Evolutionary conservation across 2,888 invertebrate species (phyloP).

Genomic region (Coenonympha arcania): DNA sequence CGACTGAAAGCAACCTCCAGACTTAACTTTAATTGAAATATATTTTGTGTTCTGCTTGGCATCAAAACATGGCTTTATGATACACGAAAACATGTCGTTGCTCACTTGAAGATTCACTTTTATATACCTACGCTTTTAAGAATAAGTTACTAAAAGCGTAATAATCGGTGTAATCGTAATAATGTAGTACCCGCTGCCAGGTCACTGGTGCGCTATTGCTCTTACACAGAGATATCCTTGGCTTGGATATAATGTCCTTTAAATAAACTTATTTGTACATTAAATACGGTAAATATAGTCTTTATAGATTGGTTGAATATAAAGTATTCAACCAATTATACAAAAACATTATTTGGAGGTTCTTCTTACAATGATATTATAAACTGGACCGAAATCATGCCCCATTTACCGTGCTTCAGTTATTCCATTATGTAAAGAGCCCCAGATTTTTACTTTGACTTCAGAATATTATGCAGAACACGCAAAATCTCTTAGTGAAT

Average conservation of each 20-base stretch:
- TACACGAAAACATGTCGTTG: conserved; percentile 12
- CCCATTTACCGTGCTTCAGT: conserved; percentile 16
- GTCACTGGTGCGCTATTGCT: too few relatives aligned
- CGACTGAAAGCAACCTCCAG: conserved; percentile 27
- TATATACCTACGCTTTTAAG: background rate
- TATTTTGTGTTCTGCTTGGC: conserved; percentile 34
- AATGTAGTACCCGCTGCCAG: too few relatives aligned
- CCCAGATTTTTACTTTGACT: conserved; percentile 24
- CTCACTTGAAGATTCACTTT: conserved; percentile 7
- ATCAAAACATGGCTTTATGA: conserved; percentile 27
- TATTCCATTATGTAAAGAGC: conserved; percentile 24
- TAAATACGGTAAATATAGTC: too few relatives aligned
- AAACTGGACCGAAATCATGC: background rate
- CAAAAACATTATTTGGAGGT: too few relatives aligned
- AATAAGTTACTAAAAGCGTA: too few relatives aligned
- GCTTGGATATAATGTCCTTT: too few relatives aligned
- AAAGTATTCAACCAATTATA: too few relatives aligned
- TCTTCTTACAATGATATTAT: background rate
- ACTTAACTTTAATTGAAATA: conserved; percentile 45
- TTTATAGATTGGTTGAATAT: too few relatives aligned
- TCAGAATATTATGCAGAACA: conserved; percentile 30
- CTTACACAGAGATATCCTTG: too few relatives aligned
- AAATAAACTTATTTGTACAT: too few relatives aligned
- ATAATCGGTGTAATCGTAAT: too few relatives aligned
- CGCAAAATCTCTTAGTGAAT: conserved; percentile 31